Conservation (phyloP, 2,888 invertebrate genomes). For the Nomada ruficornis region DNA sequence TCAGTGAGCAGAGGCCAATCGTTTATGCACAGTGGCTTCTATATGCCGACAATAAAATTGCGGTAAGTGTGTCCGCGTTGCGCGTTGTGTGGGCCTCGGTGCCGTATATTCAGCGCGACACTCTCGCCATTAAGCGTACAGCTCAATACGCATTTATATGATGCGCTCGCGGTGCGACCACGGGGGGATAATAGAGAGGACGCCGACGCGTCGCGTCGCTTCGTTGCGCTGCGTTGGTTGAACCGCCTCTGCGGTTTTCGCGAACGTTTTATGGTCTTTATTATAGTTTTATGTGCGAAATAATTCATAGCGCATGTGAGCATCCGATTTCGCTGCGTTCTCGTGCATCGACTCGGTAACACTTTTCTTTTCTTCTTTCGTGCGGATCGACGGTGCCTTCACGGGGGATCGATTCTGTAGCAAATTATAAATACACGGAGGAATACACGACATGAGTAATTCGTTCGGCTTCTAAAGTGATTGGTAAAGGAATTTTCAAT, state of each 20-base stretch:
- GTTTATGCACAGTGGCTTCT: slow-evolving; percentile 80
- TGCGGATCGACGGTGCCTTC: too few species aligned
- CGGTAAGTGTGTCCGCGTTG: slow-evolving; percentile 70
- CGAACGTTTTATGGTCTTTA: neutral
- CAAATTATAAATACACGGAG: too few species aligned
- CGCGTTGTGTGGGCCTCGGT: slow-evolving; percentile 73
- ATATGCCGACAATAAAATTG: slow-evolving; percentile 80
- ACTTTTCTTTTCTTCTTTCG: too few species aligned
- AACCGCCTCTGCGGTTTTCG: neutral
- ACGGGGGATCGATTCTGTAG: too few species aligned
- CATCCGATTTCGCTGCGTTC: too few species aligned
- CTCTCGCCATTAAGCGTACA: slow-evolving; percentile 69
- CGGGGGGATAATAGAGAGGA: neutral
- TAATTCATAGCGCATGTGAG: too few species aligned
- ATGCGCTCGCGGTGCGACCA: slow-evolving; percentile 44
- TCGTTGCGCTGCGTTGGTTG: neutral
- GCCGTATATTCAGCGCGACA: slow-evolving; percentile 71
- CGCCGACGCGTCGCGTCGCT: slow-evolving; percentile 13
- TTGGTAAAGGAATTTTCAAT: too few species aligned
- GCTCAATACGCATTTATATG: slow-evolving; percentile 69
- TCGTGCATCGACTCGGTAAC: too few species aligned
- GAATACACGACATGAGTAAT: too few species aligned
- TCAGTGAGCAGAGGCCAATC: slow-evolving; percentile 76
- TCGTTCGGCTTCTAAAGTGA: neutral
- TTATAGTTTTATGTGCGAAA: too few species aligned